Conservation (phyloP, 2,797 vertebrate genomes). For the Smutsia gigantea region DNA sequence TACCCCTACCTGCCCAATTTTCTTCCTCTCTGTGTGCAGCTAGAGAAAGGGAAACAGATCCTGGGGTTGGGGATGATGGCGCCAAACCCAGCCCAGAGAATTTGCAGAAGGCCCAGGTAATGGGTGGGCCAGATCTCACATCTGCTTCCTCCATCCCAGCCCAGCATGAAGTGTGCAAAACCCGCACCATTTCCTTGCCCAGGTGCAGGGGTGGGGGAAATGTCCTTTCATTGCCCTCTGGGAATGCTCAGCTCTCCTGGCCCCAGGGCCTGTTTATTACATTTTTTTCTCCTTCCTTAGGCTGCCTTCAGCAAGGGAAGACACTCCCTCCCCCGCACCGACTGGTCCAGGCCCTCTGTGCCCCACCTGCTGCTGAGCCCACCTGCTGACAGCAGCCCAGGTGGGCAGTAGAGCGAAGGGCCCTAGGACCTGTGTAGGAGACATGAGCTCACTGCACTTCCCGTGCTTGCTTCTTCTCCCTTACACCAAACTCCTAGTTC, state of each 20-base stretch:
- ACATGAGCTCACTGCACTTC: not conserved
- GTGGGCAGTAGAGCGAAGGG: not conserved
- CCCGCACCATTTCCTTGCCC: not conserved
- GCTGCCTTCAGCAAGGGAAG: not conserved
- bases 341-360: not conserved
- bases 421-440: not conserved
- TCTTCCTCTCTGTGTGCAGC: not conserved
- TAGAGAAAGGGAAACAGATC: not conserved
- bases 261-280: not conserved
- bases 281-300: not conserved
- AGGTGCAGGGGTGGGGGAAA: not conserved
- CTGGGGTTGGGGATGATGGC: not conserved
- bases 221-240: not conserved
- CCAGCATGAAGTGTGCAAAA: not conserved
- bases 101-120: not conserved
- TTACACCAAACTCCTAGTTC: constrained; percentile 60
- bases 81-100: not conserved
- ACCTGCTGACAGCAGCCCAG: not conserved
- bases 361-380: not conserved
- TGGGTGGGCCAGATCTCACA: not conserved
- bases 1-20: not conserved
- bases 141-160: not conserved
- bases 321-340: not conserved
- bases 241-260: not conserved
- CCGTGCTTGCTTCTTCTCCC: not conserved